Conservation (phyloP, 1,140 invertebrate species). For the Drosophila subpulchrella region DNA sequence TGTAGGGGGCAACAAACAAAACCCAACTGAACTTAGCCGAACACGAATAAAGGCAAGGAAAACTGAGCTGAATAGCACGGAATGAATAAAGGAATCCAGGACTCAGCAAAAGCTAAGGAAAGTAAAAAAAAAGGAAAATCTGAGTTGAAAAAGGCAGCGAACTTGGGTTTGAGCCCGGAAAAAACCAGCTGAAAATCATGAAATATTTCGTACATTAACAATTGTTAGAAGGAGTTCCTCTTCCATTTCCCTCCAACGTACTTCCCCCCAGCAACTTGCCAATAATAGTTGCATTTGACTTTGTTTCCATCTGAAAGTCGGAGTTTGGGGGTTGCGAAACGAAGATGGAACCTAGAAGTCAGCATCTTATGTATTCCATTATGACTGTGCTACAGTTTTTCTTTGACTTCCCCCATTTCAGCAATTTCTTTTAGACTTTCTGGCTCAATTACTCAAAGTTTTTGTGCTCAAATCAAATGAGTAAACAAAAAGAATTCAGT, state of each 20-base stretch:
- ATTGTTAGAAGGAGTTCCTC: slow-evolving; percentile 41
- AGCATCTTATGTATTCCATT: slow-evolving; percentile 62
- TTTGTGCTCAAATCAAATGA: slow-evolving; percentile 46
- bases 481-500: slow-evolving; percentile 39
- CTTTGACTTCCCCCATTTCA: neutral
- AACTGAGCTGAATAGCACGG: slow-evolving; percentile 52
- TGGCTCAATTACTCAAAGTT: slow-evolving; percentile 73
- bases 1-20: slow-evolving; percentile 45
- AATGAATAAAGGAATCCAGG: slow-evolving; percentile 58
- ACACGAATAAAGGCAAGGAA: slow-evolving; percentile 40
- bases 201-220: slow-evolving; percentile 79
- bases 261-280: slow-evolving; percentile 43
- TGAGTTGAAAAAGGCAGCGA: slow-evolving; percentile 2
- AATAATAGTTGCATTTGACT: slow-evolving; percentile 76
- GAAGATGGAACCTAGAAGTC: slow-evolving; percentile 29
- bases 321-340: neutral
- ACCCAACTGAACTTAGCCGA: slow-evolving; percentile 48
- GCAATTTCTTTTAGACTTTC: slow-evolving; percentile 14
- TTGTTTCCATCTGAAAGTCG: slow-evolving; percentile 45
- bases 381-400: slow-evolving; percentile 21
- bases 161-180: slow-evolving; percentile 17
- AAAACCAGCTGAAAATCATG: slow-evolving; percentile 70
- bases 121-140: slow-evolving; percentile 5
- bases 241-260: neutral
- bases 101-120: slow-evolving; percentile 17